These are phyloP conservation scores for Monochamus alternatus DNA, from an alignment of 2,888 invertebrate species.

Conservation along the genomic window DNA sequence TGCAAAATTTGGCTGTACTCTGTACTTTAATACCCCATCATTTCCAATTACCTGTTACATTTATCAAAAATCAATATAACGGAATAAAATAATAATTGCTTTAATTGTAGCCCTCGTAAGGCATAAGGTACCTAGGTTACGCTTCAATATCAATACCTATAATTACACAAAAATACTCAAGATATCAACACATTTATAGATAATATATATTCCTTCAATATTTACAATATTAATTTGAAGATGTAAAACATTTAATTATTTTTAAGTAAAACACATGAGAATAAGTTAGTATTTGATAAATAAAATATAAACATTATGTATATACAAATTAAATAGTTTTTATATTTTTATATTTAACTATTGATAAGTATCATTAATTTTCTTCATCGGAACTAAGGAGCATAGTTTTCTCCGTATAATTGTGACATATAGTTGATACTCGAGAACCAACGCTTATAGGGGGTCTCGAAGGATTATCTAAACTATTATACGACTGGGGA, in stretches of 20 bases:
- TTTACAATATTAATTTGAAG: neutral
- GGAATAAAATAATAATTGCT: no score
- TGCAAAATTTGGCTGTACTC: no score
- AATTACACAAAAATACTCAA: no score
- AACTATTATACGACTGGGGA: constrained; percentile 65
- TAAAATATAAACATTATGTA: constrained; percentile 15
- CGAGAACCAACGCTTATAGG: constrained; percentile 75
- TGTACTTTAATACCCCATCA: no score
- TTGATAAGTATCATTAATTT: constrained; percentile 57
- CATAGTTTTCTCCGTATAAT: constrained; percentile 97
- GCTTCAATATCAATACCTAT: no score
- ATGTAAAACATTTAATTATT: neutral
- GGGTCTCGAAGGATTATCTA: constrained; percentile 62
- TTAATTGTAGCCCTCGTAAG: no score
- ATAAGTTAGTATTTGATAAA: neutral
- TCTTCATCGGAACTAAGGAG: constrained; percentile 97
- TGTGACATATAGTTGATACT: constrained; percentile 86
- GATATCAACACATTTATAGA: no score
- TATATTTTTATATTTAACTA: constrained; percentile 19
- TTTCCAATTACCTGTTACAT: no score
- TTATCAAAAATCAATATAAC: no score
- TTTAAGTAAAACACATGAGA: neutral
- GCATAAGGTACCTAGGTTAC: no score
- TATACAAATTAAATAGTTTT: constrained; percentile 11
- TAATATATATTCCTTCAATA: neutral